Conservation (phyloP, 1,140 invertebrate genomes). For the Drosophila repletoides region DNA sequence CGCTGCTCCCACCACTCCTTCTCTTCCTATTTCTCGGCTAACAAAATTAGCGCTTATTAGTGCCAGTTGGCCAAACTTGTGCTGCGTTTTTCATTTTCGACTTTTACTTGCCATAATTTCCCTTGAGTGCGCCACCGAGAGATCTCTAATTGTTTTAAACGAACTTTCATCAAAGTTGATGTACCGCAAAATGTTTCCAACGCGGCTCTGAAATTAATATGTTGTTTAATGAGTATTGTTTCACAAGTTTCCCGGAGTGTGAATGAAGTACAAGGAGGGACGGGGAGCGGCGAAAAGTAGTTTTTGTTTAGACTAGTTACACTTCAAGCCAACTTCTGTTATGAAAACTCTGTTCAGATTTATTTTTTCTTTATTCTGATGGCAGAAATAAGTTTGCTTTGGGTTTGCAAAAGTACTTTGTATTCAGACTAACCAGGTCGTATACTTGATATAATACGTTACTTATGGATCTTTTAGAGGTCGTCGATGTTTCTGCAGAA, state of each 20-base stretch:
- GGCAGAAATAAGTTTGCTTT: no score
- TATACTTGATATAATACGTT: no score
- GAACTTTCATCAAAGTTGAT: constrained; percentile 52
- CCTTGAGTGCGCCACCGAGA: constrained; percentile 44
- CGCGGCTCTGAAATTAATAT: constrained; percentile 49
- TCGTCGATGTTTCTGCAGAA: no score
- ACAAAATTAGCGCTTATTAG: constrained; percentile 79
- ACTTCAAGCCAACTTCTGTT: constrained; percentile 1
- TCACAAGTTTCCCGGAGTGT: constrained; percentile 23
- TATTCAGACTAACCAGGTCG: no score
- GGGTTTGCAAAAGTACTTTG: no score
- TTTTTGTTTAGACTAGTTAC: background rate
- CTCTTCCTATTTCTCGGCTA: constrained; percentile 44
- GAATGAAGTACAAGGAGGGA: background rate
- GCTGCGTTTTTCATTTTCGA: constrained; percentile 36
- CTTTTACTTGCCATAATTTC: constrained; percentile 58
- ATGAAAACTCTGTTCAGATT: background rate
- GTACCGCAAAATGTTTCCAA: constrained; percentile 42
- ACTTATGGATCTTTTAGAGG: no score
- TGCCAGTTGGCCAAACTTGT: constrained; percentile 74
- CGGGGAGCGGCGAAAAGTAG: background rate
- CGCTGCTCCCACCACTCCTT: background rate
- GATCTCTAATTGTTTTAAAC: constrained; percentile 73
- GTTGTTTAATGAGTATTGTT: constrained; percentile 51
- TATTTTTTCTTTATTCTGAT: constrained; percentile 4